These are phyloP conservation scores for Ditylenchus dipsaci DNA, from an alignment of 1,140 invertebrate genomes.

Conservation along the genomic window DNA sequence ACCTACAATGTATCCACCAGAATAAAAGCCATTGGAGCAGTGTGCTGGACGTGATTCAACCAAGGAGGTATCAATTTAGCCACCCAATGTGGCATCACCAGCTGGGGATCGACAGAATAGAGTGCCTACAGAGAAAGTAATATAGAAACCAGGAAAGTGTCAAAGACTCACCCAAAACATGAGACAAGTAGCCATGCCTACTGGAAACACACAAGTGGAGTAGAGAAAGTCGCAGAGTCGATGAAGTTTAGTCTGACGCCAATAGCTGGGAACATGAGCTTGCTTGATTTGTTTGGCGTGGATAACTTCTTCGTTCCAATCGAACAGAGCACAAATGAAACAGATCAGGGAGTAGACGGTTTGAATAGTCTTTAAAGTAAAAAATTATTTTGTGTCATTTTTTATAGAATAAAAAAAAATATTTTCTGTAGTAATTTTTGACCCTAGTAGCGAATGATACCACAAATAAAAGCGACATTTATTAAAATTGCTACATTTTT, in stretches of 20 bases:
- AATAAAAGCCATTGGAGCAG: conserved; percentile 58
- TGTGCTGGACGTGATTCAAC: conserved; percentile 53
- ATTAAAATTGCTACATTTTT: no score
- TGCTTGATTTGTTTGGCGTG: conserved; percentile 18
- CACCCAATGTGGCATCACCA: conserved; percentile 44
- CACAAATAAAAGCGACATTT: no score
- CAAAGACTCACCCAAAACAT: conserved; percentile 13
- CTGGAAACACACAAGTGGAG: conserved; percentile 43
- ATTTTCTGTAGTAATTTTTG: no score
- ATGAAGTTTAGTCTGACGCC: conserved; percentile 45
- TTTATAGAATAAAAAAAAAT: no score
- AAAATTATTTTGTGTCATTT: neutral
- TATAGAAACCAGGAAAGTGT: neutral
- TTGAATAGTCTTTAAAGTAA: conserved; percentile 65
- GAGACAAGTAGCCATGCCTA: conserved; percentile 40
- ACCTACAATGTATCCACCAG: conserved; percentile 55
- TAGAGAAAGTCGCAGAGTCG: conserved; percentile 50
- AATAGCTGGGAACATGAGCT: conserved; percentile 42
- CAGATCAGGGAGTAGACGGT: conserved; percentile 44
- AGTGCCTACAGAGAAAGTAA: conserved; percentile 36
- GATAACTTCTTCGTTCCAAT: conserved; percentile 41
- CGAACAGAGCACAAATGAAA: conserved; percentile 47
- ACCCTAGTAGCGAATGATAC: no score
- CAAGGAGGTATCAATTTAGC: conserved; percentile 34
- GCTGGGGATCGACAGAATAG: conserved; percentile 34